A percentile compares a stretch with the other conserved stretches of the same genome.
Conservation (phyloP, 2,797 vertebrate genomes). For the Petrocephalus sullivani region DNA sequence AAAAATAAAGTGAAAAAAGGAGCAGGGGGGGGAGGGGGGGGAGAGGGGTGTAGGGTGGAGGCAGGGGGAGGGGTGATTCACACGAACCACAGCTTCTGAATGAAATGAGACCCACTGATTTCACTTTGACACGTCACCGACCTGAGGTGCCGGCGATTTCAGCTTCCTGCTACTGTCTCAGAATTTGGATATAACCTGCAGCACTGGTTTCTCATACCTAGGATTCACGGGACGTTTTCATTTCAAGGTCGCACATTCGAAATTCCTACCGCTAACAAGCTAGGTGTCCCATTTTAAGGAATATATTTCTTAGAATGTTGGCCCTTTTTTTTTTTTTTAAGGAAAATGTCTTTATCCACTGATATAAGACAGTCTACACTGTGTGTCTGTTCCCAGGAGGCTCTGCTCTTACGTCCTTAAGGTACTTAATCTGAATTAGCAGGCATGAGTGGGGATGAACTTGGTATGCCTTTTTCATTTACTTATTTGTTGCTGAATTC, state of each 20-base stretch:
- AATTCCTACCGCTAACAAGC: background rate
- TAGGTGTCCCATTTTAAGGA: background rate
- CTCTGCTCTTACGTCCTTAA: background rate
- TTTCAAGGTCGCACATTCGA: background rate
- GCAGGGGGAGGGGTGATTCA: background rate
- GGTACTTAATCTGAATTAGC: background rate
- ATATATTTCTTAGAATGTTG: background rate
- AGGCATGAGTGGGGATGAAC: background rate
- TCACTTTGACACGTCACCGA: background rate
- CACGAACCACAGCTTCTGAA: background rate
- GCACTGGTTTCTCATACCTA: background rate
- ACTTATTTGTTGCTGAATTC: background rate
- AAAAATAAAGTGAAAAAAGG: too few species aligned
- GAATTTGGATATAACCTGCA: background rate
- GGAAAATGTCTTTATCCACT: background rate
- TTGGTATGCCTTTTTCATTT: background rate
- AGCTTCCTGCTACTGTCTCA: background rate
- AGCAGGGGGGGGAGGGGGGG: too few species aligned
- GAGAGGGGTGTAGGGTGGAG: too few species aligned
- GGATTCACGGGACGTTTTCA: background rate
- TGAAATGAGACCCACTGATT: background rate
- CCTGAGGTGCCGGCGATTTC: background rate
- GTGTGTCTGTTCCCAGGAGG: background rate
- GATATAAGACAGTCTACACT: background rate
- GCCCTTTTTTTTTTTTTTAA: background rate